phyloP scores from a whole-genome alignment of 2,797 vertebrate species.

The Tragelaphus oryx region DNA sequence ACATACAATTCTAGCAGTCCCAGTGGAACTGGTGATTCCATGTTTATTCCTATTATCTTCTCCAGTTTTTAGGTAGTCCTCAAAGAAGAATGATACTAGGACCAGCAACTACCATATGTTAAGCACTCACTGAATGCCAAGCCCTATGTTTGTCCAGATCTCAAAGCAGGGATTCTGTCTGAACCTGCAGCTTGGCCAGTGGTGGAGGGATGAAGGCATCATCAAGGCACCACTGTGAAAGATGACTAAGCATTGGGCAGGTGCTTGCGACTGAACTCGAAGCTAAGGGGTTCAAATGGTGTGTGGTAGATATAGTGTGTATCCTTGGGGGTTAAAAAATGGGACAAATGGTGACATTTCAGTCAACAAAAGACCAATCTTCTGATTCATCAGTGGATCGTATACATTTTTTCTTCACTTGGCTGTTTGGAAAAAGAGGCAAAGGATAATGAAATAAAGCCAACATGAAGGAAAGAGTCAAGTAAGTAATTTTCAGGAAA shows the following conservation, averaged over 20 bases:
- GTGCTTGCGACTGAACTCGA: not conserved
- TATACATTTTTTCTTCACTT: slow-evolving; percentile 25
- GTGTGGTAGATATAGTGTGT: not conserved
- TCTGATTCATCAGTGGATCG: not conserved
- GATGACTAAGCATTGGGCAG: slow-evolving; percentile 16
- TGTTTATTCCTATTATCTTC: not conserved
- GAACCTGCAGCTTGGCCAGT: not conserved
- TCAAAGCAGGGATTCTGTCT: not conserved
- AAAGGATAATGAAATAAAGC: slow-evolving; percentile 33
- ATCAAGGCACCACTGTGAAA: not conserved
- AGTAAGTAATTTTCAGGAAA: slow-evolving; percentile 27
- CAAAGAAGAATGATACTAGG: not conserved
- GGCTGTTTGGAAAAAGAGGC: slow-evolving; percentile 30
- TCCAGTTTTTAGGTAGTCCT: not conserved
- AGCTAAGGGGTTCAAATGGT: not conserved
- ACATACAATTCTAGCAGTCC: not conserved
- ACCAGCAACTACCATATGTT: not conserved
- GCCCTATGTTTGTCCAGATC: not conserved
- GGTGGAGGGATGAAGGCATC: not conserved
- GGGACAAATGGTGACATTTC: slow-evolving; percentile 6
- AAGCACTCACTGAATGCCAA: not conserved
- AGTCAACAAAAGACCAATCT: slow-evolving; percentile 22
- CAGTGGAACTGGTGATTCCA: not conserved
- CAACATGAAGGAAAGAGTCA: slow-evolving; percentile 8
- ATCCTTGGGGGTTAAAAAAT: not conserved